These are phyloP conservation scores for Phorcus lineatus DNA, from an alignment of 2,888 invertebrate species.

Conservation along the genomic window DNA sequence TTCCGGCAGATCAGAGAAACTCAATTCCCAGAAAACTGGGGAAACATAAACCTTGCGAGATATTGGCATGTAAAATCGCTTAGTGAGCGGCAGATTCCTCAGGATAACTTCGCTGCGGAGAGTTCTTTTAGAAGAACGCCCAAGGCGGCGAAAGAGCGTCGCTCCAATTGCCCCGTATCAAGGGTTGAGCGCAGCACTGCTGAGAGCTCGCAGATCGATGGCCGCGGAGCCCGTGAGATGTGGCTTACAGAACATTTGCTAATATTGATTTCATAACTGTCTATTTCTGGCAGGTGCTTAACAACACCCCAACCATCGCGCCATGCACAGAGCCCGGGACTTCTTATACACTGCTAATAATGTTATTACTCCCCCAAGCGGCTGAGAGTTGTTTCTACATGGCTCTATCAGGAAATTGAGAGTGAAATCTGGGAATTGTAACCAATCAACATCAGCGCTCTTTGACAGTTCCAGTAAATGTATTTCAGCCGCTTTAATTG, in stretches of 20 bases:
- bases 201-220: constrained; percentile 12
- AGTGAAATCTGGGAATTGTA: background rate
- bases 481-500: background rate
- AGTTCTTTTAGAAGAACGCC: background rate
- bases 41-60: background rate
- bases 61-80: background rate
- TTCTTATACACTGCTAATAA: too few species aligned
- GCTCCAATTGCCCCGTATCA: constrained; percentile 9
- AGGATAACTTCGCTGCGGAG: background rate
- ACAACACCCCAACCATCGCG: background rate
- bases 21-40: background rate
- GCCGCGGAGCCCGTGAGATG: background rate
- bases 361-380: background rate
- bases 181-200: background rate
- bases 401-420: background rate
- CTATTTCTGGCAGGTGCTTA: background rate
- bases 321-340: background rate
- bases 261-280: constrained; percentile 19
- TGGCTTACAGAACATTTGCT: background rate
- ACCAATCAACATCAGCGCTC: background rate
- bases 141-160: constrained; percentile 11
- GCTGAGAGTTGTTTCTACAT: background rate
- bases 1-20: background rate
- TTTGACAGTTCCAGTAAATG: background rate
- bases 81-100: background rate